Conservation (phyloP, 2,888 invertebrate species). For the Caenorhabditis becei region DNA sequence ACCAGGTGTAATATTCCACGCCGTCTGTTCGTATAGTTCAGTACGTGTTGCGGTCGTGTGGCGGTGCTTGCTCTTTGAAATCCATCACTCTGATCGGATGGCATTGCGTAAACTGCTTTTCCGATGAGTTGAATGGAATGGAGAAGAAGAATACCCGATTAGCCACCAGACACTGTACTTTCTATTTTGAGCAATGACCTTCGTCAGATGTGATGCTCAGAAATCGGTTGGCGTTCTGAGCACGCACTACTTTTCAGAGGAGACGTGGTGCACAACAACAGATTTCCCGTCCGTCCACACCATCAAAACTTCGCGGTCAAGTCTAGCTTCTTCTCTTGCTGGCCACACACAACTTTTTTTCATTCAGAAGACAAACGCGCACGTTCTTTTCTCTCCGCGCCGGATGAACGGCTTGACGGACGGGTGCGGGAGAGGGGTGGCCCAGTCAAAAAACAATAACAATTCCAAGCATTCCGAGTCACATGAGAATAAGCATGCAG, state of each 20-base stretch:
- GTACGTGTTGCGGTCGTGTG: conserved; percentile 27
- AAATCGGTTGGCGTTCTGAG: conserved; percentile 13
- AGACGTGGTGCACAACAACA: conserved; percentile 10
- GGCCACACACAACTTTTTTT: conserved; percentile 20
- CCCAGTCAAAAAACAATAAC: conserved; percentile 57
- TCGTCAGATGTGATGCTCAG: not conserved
- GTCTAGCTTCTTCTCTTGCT: conserved; percentile 16
- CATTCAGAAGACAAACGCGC: conserved; percentile 12
- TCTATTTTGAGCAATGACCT: conserved; percentile 4
- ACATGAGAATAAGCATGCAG: conserved; percentile 58
- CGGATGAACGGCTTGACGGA: conserved; percentile 36
- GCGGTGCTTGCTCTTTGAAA: conserved; percentile 51
- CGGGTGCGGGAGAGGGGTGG: conserved; percentile 43
- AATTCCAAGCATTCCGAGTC: conserved; percentile 54
- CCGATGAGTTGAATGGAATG: not conserved
- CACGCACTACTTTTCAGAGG: not conserved
- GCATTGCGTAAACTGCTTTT: conserved; percentile 1
- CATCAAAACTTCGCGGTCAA: conserved; percentile 1
- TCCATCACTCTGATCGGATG: conserved; percentile 10
- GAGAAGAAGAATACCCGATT: conserved; percentile 7
- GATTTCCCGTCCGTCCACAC: conserved; percentile 2
- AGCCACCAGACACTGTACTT: conserved; percentile 10
- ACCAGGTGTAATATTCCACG: conserved; percentile 50
- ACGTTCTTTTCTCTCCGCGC: conserved; percentile 10
- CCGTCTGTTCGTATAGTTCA: conserved; percentile 39